A percentile compares a stretch with the other conserved stretches of the same genome.
These are phyloP conservation scores for Eidolon helvum DNA, from an alignment of 2,113 vertebrate genomes.

Conservation along the genomic window DNA sequence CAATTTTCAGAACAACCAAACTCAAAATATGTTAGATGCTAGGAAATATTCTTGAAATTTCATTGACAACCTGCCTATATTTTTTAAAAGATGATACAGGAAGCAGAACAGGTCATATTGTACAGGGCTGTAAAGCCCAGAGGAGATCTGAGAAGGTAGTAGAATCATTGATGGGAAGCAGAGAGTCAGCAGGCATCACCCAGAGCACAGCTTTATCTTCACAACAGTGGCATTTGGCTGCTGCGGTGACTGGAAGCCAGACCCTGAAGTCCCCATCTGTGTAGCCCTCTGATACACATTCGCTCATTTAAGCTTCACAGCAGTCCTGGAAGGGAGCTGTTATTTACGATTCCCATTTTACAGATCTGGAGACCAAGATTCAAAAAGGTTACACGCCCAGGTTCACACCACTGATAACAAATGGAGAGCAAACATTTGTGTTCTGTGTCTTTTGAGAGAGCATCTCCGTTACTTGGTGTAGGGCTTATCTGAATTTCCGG, in stretches of 20 bases:
- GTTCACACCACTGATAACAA: not conserved
- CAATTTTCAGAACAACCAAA: not conserved
- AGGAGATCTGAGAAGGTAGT: not conserved
- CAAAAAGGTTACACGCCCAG: not conserved
- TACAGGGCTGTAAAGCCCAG: not conserved
- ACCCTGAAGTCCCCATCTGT: no score
- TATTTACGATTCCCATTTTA: not conserved
- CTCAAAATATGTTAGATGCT: not conserved
- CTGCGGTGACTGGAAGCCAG: not conserved
- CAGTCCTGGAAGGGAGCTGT: not conserved
- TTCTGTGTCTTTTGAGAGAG: not conserved
- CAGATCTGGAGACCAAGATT: not conserved
- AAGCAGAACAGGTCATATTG: not conserved
- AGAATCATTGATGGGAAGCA: not conserved
- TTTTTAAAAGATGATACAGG: not conserved
- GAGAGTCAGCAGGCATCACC: no score
- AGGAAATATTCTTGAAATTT: not conserved
- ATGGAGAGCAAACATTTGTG: not conserved
- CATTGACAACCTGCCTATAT: not conserved
- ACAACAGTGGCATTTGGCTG: not conserved
- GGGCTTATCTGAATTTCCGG: not conserved
- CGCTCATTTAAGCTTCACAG: not conserved
- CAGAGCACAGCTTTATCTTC: not conserved
- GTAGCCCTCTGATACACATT: not conserved
- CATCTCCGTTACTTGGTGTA: not conserved